Evolutionary conservation across 2,888 invertebrate genomes (phyloP), one percentile per base, ranked within the genome.

Genomic region (Argyresthia albistria): DNA sequence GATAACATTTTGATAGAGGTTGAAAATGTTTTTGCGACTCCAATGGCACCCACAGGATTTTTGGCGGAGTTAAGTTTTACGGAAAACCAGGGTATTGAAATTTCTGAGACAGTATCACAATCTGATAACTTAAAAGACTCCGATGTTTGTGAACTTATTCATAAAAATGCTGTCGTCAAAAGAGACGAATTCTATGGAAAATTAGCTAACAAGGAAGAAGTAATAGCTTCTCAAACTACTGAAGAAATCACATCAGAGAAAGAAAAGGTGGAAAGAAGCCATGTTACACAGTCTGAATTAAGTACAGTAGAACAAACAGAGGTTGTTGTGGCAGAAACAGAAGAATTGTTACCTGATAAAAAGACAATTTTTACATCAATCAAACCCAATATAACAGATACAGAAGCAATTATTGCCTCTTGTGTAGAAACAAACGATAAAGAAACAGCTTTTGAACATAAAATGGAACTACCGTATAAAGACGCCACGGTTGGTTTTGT

Each of bases 1-100:
- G 90, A 91, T 76, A 80, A 89, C 50, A 58, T 90, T 25, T 66
- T 81, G 6, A 82, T 88, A 43, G 93, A 93, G 73, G 89, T 83
- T 59, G 93, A 93, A 77, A 73, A 79, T 42, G 61, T 66, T 43
- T 77, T 90, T 53, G 59, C 63, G 37, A 63, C 79, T 55, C 54
- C 63, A 42, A 56, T 57, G n/a, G 61, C 65, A 55, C 90, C 90
- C 14, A 81, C 86, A 46, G 58, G 70, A 55, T 86, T 86, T 64
- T 73, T 59, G 53, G 89, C 89, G 10, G 70, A 73, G 47, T 54
- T 84, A 49, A 69, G 76, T 43, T 61, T 90, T 12, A 72, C 70
- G 52, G 75, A 83, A 42, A 80, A 82, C 56, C 86, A 89, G 61
- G 86, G 89, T 35, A 67, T 91, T 10, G 74, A 88, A 58, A 81